phyloP scores from a whole-genome alignment of 2,888 invertebrate species.

The Acleris cristana region DNA sequence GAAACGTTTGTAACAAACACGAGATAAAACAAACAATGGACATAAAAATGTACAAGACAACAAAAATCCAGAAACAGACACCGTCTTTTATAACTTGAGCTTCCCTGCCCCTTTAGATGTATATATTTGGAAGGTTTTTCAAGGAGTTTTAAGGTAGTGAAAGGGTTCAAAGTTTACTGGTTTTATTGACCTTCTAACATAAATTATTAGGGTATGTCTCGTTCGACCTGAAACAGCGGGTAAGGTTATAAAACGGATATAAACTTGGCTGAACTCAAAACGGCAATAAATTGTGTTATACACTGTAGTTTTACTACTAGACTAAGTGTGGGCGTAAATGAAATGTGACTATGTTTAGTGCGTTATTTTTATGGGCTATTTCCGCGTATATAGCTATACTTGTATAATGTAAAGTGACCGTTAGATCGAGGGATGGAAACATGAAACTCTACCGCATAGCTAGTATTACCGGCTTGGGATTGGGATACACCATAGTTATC shows the following conservation, averaged over 20 bases:
- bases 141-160: background rate
- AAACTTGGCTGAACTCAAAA: constrained; percentile 41
- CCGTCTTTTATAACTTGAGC: constrained; percentile 12
- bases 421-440: no score
- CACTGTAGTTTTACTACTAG: constrained; percentile 35
- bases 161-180: constrained; percentile 32
- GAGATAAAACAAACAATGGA: constrained; percentile 36
- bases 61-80: constrained; percentile 33
- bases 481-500: no score
- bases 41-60: constrained; percentile 37
- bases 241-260: constrained; percentile 49
- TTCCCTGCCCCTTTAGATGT: background rate
- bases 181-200: constrained; percentile 49
- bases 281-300: constrained; percentile 37
- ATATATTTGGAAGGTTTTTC: background rate
- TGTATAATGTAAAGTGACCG: background rate
- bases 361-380: constrained; percentile 15
- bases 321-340: constrained; percentile 32
- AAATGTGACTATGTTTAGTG: constrained; percentile 34
- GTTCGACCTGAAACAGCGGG: constrained; percentile 54
- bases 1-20: constrained; percentile 29
- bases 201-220: constrained; percentile 51
- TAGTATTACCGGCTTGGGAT: no score
- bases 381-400: background rate
- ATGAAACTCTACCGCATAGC: no score